phyloP scores from a whole-genome alignment of 1,140 invertebrate species.

The Bombus turneri region DNA sequence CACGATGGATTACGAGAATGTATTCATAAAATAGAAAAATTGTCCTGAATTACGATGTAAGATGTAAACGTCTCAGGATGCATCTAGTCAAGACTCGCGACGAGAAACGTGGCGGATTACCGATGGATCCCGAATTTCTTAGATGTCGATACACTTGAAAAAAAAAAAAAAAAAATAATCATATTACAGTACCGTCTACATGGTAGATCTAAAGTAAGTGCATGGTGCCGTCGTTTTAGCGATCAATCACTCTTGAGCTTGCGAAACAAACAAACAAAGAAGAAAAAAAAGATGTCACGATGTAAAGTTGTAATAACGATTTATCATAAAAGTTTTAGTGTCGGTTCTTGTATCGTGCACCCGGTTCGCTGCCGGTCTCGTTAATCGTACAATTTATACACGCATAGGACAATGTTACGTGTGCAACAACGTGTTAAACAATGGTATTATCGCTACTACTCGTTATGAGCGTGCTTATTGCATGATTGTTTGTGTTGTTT shows the following conservation, averaged over 20 bases:
- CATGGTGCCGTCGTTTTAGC: constrained; percentile 65
- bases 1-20: not conserved
- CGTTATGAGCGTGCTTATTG: constrained; percentile 66
- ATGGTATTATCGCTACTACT: constrained; percentile 56
- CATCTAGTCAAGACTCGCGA: constrained; percentile 64
- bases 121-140: constrained; percentile 49
- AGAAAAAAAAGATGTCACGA: constrained; percentile 16
- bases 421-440: constrained; percentile 60
- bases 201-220: constrained; percentile 62
- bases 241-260: constrained; percentile 60
- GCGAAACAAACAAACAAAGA: constrained; percentile 12
- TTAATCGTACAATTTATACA: constrained; percentile 65
- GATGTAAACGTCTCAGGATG: constrained; percentile 47
- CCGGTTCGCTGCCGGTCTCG: constrained; percentile 29
- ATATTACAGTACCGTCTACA: constrained; percentile 61
- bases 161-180: not conserved
- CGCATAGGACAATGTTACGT: constrained; percentile 63
- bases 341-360: constrained; percentile 41
- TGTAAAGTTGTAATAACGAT: constrained; percentile 33
- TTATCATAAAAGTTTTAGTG: constrained; percentile 28
- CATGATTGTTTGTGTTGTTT: constrained; percentile 63
- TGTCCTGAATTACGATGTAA: not conserved
- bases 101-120: constrained; percentile 27
- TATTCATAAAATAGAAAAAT: not conserved
- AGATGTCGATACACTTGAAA: constrained; percentile 62